Conservation (phyloP, 2,797 vertebrate species). For the Austrolebias charrua region DNA sequence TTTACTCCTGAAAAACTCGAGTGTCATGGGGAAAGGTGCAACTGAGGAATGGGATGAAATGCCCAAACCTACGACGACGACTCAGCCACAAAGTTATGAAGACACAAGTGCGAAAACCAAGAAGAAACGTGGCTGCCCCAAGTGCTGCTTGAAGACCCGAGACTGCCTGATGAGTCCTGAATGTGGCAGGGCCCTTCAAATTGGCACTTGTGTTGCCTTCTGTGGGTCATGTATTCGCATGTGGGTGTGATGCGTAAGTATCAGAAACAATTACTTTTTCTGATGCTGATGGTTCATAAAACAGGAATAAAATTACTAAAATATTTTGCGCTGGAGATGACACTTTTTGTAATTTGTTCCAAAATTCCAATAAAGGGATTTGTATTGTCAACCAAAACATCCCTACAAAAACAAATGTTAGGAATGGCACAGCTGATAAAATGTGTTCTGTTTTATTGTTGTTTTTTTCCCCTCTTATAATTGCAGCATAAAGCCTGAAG, state of each 20-base stretch:
- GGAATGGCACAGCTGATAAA: not conserved
- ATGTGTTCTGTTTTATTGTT: not conserved
- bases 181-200: slow-evolving; percentile 69
- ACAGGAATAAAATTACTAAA: too few species aligned
- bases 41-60: slow-evolving; percentile 60
- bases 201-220: slow-evolving; percentile 61
- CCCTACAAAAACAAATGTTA: not conserved
- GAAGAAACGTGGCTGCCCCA: slow-evolving; percentile 46
- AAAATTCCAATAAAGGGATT: not conserved
- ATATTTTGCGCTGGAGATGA: too few species aligned
- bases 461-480: not conserved
- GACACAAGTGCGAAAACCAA: not conserved
- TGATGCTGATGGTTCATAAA: not conserved
- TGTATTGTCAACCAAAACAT: not conserved
- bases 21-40: slow-evolving; percentile 55
- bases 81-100: slow-evolving; percentile 46
- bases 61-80: slow-evolving; percentile 22
- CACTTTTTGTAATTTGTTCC: not conserved
- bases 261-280: not conserved
- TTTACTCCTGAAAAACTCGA: not conserved
- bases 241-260: slow-evolving; percentile 64
- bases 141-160: slow-evolving; percentile 62
- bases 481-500: slow-evolving; percentile 45
- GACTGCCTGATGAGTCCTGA: slow-evolving; percentile 74
- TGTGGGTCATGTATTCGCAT: slow-evolving; percentile 71